Conservation (phyloP, 2,797 vertebrate species). For the Myiothlypis coronata region DNA sequence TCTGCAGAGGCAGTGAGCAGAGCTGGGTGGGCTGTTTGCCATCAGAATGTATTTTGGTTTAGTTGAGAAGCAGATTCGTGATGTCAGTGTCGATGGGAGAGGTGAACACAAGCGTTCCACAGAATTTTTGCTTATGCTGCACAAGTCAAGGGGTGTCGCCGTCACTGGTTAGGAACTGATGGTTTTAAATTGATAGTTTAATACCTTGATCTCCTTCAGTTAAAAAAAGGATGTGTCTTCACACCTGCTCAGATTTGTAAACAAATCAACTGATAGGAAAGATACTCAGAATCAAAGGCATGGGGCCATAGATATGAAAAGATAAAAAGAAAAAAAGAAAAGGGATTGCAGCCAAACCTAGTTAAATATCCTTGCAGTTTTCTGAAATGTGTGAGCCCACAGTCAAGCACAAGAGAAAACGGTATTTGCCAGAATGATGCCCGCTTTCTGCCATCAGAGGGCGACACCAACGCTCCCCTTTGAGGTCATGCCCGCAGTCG, state of each 20-base stretch:
- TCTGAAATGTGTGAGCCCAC: background rate
- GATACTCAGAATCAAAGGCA: constrained; percentile 29
- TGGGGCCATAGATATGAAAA: background rate
- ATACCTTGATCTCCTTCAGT: constrained; percentile 54
- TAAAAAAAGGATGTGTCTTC: constrained; percentile 27
- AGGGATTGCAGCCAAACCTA: background rate
- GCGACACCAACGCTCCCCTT: constrained; percentile 36
- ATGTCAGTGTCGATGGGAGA: constrained; percentile 61
- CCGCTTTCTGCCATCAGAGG: constrained; percentile 39
- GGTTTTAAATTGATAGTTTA: constrained; percentile 60
- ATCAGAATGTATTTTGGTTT: constrained; percentile 52
- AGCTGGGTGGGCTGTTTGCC: constrained; percentile 53
- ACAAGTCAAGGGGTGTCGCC: constrained; percentile 47
- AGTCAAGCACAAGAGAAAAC: background rate
- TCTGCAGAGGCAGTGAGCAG: constrained; percentile 58
- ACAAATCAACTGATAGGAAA: constrained; percentile 52
- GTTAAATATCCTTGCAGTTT: background rate
- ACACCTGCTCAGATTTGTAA: constrained; percentile 55
- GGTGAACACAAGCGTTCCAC: constrained; percentile 53
- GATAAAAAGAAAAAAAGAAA: background rate
- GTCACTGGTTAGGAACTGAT: constrained; percentile 49
- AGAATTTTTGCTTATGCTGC: constrained; percentile 45
- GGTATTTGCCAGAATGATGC: background rate
- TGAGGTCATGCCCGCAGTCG: background rate
- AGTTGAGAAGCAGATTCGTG: constrained; percentile 59